These are phyloP conservation scores for Brenthis daphne DNA, from an alignment of 2,888 invertebrate genomes.

Conservation along the genomic window DNA sequence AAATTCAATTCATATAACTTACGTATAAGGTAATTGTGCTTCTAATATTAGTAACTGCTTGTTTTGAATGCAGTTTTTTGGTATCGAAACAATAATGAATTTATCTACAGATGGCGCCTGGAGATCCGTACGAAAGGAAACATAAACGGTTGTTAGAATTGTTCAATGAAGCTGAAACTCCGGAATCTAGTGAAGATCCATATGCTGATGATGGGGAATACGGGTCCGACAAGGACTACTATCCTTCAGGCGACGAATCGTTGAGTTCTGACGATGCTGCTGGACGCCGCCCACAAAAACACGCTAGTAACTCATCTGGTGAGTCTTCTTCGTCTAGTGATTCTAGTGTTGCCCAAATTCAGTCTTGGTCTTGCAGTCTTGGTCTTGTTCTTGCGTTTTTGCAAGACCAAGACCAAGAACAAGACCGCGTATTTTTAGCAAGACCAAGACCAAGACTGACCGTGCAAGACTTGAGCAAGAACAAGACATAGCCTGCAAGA, in stretches of 20 bases:
- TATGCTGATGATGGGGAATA: slow-evolving; percentile 37
- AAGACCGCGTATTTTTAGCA: too few species aligned
- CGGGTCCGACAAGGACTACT: slow-evolving; percentile 33
- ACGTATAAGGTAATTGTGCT: slow-evolving; percentile 9
- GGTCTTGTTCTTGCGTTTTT: too few species aligned
- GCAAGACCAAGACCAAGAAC: too few species aligned
- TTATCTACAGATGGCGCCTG: slow-evolving; percentile 27
- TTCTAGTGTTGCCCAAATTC: too few species aligned
- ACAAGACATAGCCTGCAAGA: too few species aligned
- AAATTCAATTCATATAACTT: slow-evolving; percentile 8
- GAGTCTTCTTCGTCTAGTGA: slow-evolving; percentile 5
- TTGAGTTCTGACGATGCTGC: slow-evolving; percentile 31
- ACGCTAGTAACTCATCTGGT: slow-evolving; percentile 21
- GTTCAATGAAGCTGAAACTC: slow-evolving; percentile 33
- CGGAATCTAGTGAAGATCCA: slow-evolving; percentile 35
- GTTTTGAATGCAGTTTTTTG: slow-evolving; percentile 23
- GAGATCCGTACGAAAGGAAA: slow-evolving; percentile 34
- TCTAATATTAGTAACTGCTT: slow-evolving; percentile 1
- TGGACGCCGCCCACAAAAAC: slow-evolving; percentile 17
- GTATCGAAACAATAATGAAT: slow-evolving; percentile 17
- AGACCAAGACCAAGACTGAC: too few species aligned
- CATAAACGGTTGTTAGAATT: slow-evolving; percentile 33
- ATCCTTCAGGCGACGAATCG: slow-evolving; percentile 25
- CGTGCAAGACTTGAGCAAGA: too few species aligned
- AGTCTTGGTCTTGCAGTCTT: too few species aligned